Evolutionary conservation across 2,113 vertebrate genomes (phyloP), one percentile per base, ranked within the genome.

Genomic region (Brachyistius frenatus): DNA sequence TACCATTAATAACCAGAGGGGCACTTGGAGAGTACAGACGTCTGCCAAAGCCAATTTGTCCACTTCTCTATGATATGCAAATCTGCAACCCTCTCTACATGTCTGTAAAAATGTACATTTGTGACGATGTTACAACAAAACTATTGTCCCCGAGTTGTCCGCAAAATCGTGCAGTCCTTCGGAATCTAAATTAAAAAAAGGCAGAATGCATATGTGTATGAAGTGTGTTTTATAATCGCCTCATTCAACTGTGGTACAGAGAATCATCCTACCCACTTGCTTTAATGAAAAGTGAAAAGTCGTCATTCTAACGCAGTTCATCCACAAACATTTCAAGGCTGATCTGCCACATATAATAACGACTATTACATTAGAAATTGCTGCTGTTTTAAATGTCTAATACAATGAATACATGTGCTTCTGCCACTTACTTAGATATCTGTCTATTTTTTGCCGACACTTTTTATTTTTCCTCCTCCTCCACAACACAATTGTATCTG

Each of bases 201-300:
- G 49, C 49, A 23, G 49, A 5, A 23, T 52, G 49, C 3, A 11
- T 23, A 52, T 52, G 46, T 63, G 55, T 33, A 2, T 49, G 14
- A 56, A n/a, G 9, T 31, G 3, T 33, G 33, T 33, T 58, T 54
- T 77, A 31, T 52, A 53, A 69, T 63, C 71, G 68, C 61, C 46
- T 73, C 31, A 79, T 60, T 78, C 30, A 65, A 72, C 15, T 30
- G 7, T 30, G 57, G 4, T 33, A 35, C 23, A 52, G 30, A 56
- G 32, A 52, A 41, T 44, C 50, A 3, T 47, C 15, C 11, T 57
- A 9, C 56, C 49, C 49, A 49, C 66, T 30, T 61, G 49, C 49
- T 52, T 52, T 47, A 8, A 54, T 33, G 33, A 41, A 49, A 23
- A 50, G 9, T 15, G 31, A 46, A 41, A 61, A 23, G 15, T 16